Percentiles rank a stretch among this genome's conserved stretches.
Evolutionary conservation across 1,140 invertebrate species (phyloP).

Genomic region (Sitophilus oryzae): DNA sequence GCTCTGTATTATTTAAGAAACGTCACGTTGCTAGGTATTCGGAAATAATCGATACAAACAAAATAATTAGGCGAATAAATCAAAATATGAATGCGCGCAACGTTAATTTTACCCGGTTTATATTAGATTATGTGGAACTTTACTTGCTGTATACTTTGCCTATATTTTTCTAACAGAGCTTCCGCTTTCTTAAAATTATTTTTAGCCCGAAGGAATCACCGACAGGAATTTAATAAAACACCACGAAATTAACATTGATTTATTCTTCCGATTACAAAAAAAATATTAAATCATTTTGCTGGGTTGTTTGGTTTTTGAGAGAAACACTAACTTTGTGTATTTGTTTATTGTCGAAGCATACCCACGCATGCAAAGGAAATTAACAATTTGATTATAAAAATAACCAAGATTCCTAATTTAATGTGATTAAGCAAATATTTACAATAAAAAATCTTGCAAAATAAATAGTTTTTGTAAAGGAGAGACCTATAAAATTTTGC

Average conservation of each 20-base stretch:
- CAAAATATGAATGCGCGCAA: neutral
- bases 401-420: neutral
- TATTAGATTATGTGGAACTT: neutral
- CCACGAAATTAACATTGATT: neutral
- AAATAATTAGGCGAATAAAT: slow-evolving; percentile 2
- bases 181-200: slow-evolving; percentile 9
- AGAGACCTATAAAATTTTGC: slow-evolving; percentile 17
- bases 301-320: too few species aligned
- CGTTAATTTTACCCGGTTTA: neutral
- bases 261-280: neutral
- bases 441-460: neutral
- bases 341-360: neutral
- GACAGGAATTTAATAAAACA: slow-evolving; percentile 10
- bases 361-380: neutral
- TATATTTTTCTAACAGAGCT: slow-evolving; percentile 3
- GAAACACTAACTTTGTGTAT: neutral
- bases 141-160: neutral
- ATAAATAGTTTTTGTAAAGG: slow-evolving; percentile 8
- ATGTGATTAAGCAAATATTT: neutral
- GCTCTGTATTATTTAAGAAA: slow-evolving; percentile 1
- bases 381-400: neutral
- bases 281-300: too few species aligned
- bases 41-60: slow-evolving; percentile 8
- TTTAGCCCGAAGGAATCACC: slow-evolving; percentile 9
- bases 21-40: neutral